Base-by-base conservation (phyloP, 35 echinoderm and acorn worm genomes). In the Ophioderma brevispina region DNA sequence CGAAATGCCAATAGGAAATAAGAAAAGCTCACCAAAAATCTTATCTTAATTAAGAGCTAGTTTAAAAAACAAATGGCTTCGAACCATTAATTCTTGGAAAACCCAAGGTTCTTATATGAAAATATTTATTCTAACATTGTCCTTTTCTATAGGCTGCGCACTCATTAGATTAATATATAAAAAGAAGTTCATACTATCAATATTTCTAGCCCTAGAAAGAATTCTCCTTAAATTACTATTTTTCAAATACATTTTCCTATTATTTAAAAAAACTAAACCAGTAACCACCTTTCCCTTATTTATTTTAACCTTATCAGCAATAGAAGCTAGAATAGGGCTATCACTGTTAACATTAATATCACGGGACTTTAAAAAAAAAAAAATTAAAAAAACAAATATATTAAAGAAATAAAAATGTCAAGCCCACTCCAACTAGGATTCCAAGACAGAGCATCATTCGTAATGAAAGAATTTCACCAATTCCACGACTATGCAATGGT, bases 41-140 rank as follows among this genome's bases (percentile, higher is more conserved):
- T 55, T 90, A 90, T 80, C 32, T 78, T 89, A 46, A 40, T 87
- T 35, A 85, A 37, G 80, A 82, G 82, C 35, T 91, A 91, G 85
- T 89, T 95, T 92, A 95, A 87, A 88, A 92, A 92, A 92, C 89
- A 40, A 64, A 41, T 87, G 84, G 35, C 43, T 95, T 91, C 94
- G 85, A 55, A 78, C 35, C 78, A 87, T 41, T 84, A 95, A 39
- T 75, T 91, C 79, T 87, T 83, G 77, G n/a, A n/a, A n/a, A n/a
- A n/a, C n/a, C n/a, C n/a, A n/a, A n/a, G n/a, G n/a, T 88, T 82
- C 15, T 11, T 81, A 87, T 0, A 42, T 89, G 40, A 36, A 75
- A 94, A 90, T 23, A 87, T 39, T 55, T 91, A 18, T 13, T 88
- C 55, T 86, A 75, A 87, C 59, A 41, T 42, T 64, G 3, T 31